Conservation (phyloP, 2,797 vertebrate species). For the Melanotaenia trifasciata region DNA sequence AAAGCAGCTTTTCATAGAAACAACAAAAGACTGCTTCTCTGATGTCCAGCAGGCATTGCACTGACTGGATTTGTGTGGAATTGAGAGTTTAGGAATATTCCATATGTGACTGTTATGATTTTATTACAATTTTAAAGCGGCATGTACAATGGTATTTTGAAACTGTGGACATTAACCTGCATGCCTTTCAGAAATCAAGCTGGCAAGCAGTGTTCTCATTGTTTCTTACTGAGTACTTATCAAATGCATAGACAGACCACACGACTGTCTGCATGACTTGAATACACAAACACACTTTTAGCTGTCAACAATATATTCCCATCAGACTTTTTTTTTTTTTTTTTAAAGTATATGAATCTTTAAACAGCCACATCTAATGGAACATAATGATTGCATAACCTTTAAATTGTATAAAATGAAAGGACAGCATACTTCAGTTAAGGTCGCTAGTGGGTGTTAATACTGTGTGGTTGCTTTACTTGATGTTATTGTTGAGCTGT, state of each 20-base stretch:
- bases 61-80: not conserved
- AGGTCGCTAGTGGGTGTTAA: not conserved
- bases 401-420: not conserved
- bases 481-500: not conserved
- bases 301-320: not conserved
- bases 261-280: not conserved
- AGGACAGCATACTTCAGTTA: not conserved
- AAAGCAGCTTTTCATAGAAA: not conserved
- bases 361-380: conserved; percentile 69
- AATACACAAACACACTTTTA: conserved; percentile 13
- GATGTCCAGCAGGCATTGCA: not conserved
- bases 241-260: conserved; percentile 16
- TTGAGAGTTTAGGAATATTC: not conserved
- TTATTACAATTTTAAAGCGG: conserved; percentile 4
- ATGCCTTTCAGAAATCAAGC: conserved; percentile 24
- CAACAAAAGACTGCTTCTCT: not conserved
- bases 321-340: not conserved
- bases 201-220: conserved; percentile 31
- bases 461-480: not conserved
- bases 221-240: conserved; percentile 17
- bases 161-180: conserved; percentile 19
- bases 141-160: conserved; percentile 1
- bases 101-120: not conserved
- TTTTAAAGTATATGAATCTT: conserved; percentile 5
- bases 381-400: conserved; percentile 11